Base-by-base conservation (phyloP, 2,888 invertebrate genomes). In the Andrena trimmerana region DNA sequence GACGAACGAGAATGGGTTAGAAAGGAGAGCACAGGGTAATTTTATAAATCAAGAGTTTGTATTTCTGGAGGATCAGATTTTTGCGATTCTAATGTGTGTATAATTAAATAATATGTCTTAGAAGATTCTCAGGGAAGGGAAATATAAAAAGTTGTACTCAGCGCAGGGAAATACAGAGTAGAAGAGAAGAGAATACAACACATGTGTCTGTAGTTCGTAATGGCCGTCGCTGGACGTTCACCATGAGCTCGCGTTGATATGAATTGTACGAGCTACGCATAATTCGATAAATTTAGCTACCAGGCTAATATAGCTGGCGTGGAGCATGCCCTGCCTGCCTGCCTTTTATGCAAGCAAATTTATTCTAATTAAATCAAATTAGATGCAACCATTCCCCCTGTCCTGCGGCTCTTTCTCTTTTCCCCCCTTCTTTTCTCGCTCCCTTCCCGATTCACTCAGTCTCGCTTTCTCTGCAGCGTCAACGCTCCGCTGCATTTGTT, bases 281-380 rank as follows among this genome's bases (percentile, higher is more conserved):
- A 92, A 92, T 92, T 92, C 89, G 91, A 90, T 92, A 91, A 92
- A 92, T 92, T 92, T 91, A 92, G 90, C 87, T 92, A 92, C 90
- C 92, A 92, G 92, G 92, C 91, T 91, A 84, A 92, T 92, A 92
- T 92, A 86, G 86, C 75, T 78, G 67, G 62, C 80, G 89, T 86
- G 89, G 92, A 92, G 92, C 92, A 91, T 85, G 67, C 33, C 63
- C 82, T 76, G 71, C 73, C 72, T 52, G 52, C 74, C 50, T 50
- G 65, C 78, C 86, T 91, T 92, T 91, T 90, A 91, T 88, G 90
- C 89, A 88, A 87, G 90, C 91, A 92, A 92, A 92, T 92, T 91
- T 92, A 92, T 92, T 92, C 91, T 92, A 92, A 92, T 92, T 92
- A 92, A 92, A 92, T 92, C 92, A 92, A 92, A 92, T 92, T 91